Evolutionary conservation across 2,797 vertebrate species (phyloP), one percentile per base, ranked within the genome.

Genomic region (Hypotaenidia philippensis): DNA sequence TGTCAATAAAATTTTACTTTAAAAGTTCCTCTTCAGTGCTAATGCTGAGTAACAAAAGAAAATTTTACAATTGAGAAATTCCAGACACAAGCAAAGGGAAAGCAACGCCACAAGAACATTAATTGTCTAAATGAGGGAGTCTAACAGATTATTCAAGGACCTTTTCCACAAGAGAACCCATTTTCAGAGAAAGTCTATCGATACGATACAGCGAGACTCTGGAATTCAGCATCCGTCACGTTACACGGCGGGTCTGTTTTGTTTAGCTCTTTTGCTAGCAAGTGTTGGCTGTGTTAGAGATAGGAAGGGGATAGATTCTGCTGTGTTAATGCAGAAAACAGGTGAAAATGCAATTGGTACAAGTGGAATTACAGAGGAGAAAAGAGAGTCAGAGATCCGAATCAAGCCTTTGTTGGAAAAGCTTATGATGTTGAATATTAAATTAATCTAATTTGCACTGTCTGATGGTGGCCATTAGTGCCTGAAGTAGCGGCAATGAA

Each of bases 361-460:
- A 64, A 44, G 47, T 44, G 36, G 76, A 70, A 81, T 77, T 96
- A 84, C 38, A 50, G 32, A 38, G 29, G 83, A 79, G 74, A 78
- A 92, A 93, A 95, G 65, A 0, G 10, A 96, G 32, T 81, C 40
- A 53, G 89, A 86, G 75, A 94, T 91, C 77, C 94, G 91, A 91
- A 93, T 94, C 68, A 60, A 79, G 70, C 49, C 83, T 79, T 82
- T 79, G 56, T 72, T 91, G 82, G 68, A 82, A 87, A 87, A 85
- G 88, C 85, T 84, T 90, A 93, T 97, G 97, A 95, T 87, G 76
- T 90, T 82, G 94, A 94, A 87, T 90, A 84, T 83, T 87, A 96
- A 96, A 91, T 95, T 93, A 53, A 41, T 87, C 95, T 72, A 27
- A 96, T 97, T 95, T 97, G 87, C 94, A 91, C 95, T 89, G 55